phyloP scores from a whole-genome alignment of 2,888 invertebrate genomes.

The Plagiodera versicolora region DNA sequence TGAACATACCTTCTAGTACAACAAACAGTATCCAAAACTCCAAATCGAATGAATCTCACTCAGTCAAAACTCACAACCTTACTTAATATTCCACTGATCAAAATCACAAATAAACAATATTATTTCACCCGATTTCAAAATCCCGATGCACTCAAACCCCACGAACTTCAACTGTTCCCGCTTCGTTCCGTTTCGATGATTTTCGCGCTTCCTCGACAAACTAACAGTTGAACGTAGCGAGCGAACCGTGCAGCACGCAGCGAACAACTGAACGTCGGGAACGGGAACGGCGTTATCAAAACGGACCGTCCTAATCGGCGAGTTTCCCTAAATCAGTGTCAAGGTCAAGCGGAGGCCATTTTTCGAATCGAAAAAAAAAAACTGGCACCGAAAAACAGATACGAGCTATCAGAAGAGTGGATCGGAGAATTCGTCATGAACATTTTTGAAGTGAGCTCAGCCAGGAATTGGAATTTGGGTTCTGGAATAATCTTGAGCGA shows the following conservation, averaged over 20 bases:
- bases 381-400: no score
- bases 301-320: not conserved
- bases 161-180: not conserved
- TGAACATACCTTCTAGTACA: not conserved
- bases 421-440: no score
- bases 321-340: not conserved
- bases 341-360: not conserved
- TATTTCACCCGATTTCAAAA: not conserved
- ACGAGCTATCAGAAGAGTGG: no score
- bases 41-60: no score
- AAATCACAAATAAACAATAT: no score
- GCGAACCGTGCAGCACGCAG: constrained; percentile 13
- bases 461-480: no score
- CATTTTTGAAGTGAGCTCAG: no score
- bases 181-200: not conserved
- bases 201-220: not conserved
- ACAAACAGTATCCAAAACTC: not conserved
- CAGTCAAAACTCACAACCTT: no score
- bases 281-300: not conserved
- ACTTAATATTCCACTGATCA: no score
- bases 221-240: constrained; percentile 1
- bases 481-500: no score
- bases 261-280: constrained; percentile 20
- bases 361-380: not conserved
- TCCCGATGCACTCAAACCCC: not conserved